phyloP scores from a whole-genome alignment of 1,140 invertebrate species.

The Platorchestia sp. region DNA sequence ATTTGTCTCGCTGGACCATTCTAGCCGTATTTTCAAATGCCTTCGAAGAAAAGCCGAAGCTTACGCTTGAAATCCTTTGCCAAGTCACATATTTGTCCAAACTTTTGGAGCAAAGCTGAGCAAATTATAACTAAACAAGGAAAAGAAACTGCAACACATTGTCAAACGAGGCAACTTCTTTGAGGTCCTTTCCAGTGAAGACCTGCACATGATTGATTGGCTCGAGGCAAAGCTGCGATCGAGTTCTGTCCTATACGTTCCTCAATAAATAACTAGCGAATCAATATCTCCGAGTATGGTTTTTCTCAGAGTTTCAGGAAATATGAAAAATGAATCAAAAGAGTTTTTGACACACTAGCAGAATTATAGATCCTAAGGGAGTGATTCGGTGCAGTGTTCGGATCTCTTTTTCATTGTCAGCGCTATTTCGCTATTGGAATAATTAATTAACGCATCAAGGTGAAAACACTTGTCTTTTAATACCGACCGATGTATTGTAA shows the following conservation, averaged over 20 bases:
- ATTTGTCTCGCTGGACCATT: not conserved
- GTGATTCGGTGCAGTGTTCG: not conserved
- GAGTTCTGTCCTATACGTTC: not conserved
- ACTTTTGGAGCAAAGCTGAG: not conserved
- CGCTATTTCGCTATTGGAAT: not conserved
- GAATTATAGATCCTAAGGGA: not conserved
- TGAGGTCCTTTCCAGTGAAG: not conserved
- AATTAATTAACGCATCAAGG: not conserved
- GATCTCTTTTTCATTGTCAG: not conserved
- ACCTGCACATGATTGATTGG: not conserved
- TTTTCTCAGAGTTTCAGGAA: not conserved
- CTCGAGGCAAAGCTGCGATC: not conserved
- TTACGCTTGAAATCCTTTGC: not conserved
- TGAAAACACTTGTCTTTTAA: not conserved
- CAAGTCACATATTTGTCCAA: slow-evolving; percentile 45
- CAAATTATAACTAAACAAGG: slow-evolving; percentile 50
- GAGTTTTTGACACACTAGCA: not conserved
- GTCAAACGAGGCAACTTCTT: slow-evolving; percentile 9
- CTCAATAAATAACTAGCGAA: not conserved
- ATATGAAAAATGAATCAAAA: not conserved
- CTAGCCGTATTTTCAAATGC: not conserved
- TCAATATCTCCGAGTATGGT: not conserved
- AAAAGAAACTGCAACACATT: slow-evolving; percentile 38
- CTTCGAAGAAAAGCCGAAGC: slow-evolving; percentile 1
- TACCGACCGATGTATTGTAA: not conserved